Evolutionary conservation across 2,888 invertebrate genomes (phyloP).

Genomic region (Drosophila putrida): DNA sequence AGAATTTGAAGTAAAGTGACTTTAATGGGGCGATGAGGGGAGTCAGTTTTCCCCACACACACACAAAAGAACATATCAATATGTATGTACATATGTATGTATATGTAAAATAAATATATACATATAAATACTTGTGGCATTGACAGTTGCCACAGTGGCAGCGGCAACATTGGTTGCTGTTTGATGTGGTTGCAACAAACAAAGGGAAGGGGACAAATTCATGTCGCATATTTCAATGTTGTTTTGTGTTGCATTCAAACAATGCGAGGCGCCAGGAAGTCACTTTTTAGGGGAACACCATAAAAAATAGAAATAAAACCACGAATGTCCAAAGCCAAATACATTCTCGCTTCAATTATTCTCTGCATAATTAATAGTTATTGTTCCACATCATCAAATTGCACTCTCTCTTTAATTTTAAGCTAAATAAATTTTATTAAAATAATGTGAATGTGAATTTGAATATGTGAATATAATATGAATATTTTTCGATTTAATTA

Average conservation of each 20-base stretch:
- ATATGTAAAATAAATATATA: conserved; percentile 12
- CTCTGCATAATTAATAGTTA: not conserved
- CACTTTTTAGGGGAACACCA: conserved; percentile 9
- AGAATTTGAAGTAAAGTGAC: conserved; percentile 57
- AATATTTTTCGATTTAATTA: not conserved
- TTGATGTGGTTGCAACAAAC: conserved; percentile 46
- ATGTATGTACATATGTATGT: not conserved
- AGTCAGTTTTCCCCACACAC: not conserved
- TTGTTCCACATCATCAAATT: not conserved
- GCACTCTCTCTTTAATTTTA: not conserved
- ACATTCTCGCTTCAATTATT: conserved; percentile 1
- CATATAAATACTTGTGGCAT: conserved; percentile 26
- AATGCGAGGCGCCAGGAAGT: conserved; percentile 36
- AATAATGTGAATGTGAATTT: no score
- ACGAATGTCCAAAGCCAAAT: not conserved
- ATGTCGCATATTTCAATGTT: conserved; percentile 39
- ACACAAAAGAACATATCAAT: conserved; percentile 1
- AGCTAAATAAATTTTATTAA: not conserved
- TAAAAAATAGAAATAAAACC: not conserved
- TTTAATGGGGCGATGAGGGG: conserved; percentile 25
- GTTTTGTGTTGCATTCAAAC: conserved; percentile 36
- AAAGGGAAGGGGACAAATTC: conserved; percentile 5
- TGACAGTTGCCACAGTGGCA: not conserved
- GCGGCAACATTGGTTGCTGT: conserved; percentile 20
- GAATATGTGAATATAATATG: no score